These are phyloP conservation scores for Apus apus DNA, from an alignment of 2,113 vertebrate genomes.

Conservation along the genomic window DNA sequence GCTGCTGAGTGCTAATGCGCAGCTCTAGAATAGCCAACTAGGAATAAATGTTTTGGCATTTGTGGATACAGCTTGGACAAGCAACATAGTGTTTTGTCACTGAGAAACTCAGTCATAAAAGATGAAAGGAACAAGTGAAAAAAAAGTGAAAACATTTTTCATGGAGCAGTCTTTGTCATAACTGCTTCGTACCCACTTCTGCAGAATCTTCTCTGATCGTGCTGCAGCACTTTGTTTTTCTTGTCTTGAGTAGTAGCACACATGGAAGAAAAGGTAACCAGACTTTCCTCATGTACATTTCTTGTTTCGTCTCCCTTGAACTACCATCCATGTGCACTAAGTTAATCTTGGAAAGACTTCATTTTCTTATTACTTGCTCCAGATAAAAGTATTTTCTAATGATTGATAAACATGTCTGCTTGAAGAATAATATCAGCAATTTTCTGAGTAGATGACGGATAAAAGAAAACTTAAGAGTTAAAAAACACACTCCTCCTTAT, in stretches of 20 bases:
- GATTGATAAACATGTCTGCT: neutral
- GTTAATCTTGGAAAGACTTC: slow-evolving; percentile 28
- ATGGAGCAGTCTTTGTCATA: neutral
- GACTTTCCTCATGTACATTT: neutral
- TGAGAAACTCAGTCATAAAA: neutral
- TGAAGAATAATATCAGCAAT: slow-evolving; percentile 19
- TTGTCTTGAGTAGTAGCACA: neutral
- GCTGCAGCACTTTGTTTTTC: neutral
- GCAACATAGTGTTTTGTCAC: neutral
- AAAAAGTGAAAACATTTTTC: neutral
- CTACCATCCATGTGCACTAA: neutral
- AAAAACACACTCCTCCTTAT: neutral
- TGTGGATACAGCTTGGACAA: neutral
- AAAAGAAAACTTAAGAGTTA: slow-evolving; percentile 27
- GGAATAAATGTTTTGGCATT: neutral
- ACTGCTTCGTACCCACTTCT: neutral
- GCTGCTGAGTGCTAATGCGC: neutral
- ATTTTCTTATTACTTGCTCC: neutral
- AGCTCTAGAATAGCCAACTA: neutral
- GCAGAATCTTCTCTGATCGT: neutral
- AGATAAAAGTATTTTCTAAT: slow-evolving; percentile 18
- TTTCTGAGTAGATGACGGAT: slow-evolving; percentile 22
- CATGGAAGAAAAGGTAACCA: neutral
- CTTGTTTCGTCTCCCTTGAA: neutral
- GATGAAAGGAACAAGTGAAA: neutral